Evolutionary conservation across 2,888 invertebrate species (phyloP).

Genomic region (Caradrina kadenii): DNA sequence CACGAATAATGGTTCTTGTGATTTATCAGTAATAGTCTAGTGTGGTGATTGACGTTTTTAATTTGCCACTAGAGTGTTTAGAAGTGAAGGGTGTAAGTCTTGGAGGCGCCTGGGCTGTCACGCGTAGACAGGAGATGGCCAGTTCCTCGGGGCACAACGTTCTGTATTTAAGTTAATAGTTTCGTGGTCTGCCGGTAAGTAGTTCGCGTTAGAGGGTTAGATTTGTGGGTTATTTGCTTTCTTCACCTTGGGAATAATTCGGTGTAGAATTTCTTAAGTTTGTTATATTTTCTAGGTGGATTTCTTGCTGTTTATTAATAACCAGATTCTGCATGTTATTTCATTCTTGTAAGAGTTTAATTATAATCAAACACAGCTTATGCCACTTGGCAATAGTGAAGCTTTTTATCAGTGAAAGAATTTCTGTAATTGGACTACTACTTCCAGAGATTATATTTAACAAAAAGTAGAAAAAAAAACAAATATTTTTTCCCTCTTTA

Average conservation of each 20-base stretch:
- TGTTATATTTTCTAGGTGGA: not conserved
- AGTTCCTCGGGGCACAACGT: constrained; percentile 66
- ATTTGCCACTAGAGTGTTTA: constrained; percentile 74
- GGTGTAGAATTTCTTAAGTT: not conserved
- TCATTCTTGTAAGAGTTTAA: no score
- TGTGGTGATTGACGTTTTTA: constrained; percentile 88
- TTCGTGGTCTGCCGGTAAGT: constrained; percentile 54
- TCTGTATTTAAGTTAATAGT: constrained; percentile 65
- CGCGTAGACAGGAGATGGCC: constrained; percentile 71
- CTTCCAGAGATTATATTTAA: no score
- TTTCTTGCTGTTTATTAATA: no score
- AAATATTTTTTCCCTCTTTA: no score
- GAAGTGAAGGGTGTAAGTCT: constrained; percentile 65
- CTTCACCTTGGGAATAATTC: constrained; percentile 20
- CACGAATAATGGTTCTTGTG: constrained; percentile 82
- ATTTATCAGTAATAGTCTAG: constrained; percentile 85
- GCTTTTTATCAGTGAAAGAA: no score
- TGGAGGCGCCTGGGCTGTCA: constrained; percentile 72
- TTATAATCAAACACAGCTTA: no score
- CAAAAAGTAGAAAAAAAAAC: no score
- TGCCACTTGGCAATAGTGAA: no score
- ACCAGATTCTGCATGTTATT: no score
- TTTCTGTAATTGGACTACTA: no score
- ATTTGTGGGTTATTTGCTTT: constrained; percentile 40
- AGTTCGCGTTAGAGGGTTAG: constrained; percentile 32